Conservation (phyloP, 1,140 invertebrate genomes). For the Drosophila truncata region DNA sequence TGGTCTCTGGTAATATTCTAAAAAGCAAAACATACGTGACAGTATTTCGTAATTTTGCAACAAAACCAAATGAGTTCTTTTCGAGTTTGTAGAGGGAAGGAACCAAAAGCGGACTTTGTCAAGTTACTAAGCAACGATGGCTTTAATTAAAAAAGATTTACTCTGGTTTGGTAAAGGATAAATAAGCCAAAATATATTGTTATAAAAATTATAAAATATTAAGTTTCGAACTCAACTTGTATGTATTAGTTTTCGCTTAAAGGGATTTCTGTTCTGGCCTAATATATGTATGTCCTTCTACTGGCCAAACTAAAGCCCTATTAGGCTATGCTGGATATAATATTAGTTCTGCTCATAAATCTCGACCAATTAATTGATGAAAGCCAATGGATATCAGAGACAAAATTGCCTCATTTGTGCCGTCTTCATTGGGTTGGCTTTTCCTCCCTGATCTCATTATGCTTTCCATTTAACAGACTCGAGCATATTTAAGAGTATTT, state of each 20-base stretch:
- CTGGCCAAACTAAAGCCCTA: neutral
- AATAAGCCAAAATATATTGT: neutral
- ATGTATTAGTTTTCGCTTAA: neutral
- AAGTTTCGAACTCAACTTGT: neutral
- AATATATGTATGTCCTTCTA: neutral
- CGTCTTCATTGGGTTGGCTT: conserved; percentile 23
- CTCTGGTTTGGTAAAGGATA: neutral
- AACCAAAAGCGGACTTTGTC: neutral
- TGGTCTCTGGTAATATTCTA: conserved; percentile 69
- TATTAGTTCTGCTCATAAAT: conserved; percentile 19
- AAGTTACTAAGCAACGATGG: conserved; percentile 23
- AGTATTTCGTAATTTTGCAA: conserved; percentile 76
- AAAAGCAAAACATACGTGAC: conserved; percentile 81
- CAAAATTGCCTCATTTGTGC: conserved; percentile 34
- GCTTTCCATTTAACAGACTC: conserved; percentile 63
- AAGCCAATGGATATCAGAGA: conserved; percentile 36
- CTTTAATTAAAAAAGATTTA: conserved; percentile 68
- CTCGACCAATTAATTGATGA: conserved; percentile 34
- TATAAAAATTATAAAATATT: neutral
- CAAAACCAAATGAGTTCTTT: conserved; percentile 65
- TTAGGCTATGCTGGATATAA: conserved; percentile 4
- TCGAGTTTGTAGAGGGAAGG: conserved; percentile 5
- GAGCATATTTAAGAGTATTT: conserved; percentile 70
- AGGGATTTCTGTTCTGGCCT: neutral
- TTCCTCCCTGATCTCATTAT: conserved; percentile 67